Conservation (phyloP, 1,140 invertebrate species). For the Steinernema khuongi region DNA sequence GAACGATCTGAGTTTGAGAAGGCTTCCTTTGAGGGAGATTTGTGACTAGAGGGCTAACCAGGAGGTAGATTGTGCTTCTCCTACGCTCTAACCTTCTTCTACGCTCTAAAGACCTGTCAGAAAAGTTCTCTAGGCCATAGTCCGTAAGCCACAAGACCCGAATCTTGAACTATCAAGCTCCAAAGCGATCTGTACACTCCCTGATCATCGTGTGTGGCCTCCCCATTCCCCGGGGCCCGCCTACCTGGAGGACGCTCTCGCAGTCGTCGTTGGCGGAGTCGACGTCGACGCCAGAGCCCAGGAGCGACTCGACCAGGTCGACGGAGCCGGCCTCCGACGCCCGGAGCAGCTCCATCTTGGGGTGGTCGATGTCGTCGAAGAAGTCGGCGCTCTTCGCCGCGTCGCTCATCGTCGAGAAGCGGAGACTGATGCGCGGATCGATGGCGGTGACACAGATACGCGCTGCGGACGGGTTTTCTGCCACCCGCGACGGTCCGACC, state of each 20-base stretch:
- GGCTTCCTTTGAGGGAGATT: too few relatives aligned
- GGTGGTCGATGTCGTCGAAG: slow-evolving; percentile 9
- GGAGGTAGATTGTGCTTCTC: too few relatives aligned
- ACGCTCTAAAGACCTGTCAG: too few relatives aligned
- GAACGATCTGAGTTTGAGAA: slow-evolving; percentile 27
- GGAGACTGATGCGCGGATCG: not conserved
- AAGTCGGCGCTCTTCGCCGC: slow-evolving; percentile 8
- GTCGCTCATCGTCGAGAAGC: slow-evolving; percentile 11
- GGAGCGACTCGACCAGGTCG: not conserved
- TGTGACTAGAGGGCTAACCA: too few relatives aligned
- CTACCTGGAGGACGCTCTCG: not conserved
- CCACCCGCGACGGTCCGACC: not conserved
- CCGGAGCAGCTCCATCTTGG: slow-evolving; percentile 11
- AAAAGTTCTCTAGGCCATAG: too few relatives aligned
- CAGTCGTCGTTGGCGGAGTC: not conserved
- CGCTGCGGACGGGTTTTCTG: not conserved
- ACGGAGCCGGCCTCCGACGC: not conserved
- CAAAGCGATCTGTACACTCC: too few relatives aligned
- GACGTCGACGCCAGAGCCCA: not conserved
- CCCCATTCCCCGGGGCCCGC: too few relatives aligned
- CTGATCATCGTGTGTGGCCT: too few relatives aligned
- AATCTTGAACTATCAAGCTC: too few relatives aligned
- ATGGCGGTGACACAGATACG: not conserved
- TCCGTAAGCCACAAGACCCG: too few relatives aligned
- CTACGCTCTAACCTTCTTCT: too few relatives aligned